Conservation (phyloP, 2,113 vertebrate species). For the Morone chrysops region DNA sequence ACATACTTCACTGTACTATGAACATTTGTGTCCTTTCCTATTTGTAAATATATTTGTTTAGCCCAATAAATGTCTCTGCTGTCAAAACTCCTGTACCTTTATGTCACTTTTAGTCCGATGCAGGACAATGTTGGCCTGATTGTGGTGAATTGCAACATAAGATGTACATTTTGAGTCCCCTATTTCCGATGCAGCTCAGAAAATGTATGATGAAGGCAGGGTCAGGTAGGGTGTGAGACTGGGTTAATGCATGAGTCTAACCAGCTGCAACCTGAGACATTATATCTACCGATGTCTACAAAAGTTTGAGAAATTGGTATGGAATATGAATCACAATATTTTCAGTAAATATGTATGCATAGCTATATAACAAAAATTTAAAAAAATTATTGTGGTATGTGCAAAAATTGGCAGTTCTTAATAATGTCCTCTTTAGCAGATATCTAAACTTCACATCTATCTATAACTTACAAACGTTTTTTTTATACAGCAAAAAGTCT, state of each 20-base stretch:
- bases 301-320: no score
- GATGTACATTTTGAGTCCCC: background rate
- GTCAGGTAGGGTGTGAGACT: background rate
- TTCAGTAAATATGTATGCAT: no score
- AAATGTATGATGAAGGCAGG: background rate
- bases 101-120: conserved; percentile 14
- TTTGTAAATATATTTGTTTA: conserved; percentile 62
- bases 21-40: conserved; percentile 48
- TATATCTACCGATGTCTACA: no score
- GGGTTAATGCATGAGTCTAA: background rate
- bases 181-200: conserved; percentile 17
- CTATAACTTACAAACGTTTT: no score
- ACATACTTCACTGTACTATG: conserved; percentile 7
- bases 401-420: no score
- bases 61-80: conserved; percentile 28
- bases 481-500: no score
- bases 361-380: no score
- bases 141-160: background rate
- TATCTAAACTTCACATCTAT: no score
- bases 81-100: conserved; percentile 51
- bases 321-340: no score
- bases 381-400: no score
- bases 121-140: background rate
- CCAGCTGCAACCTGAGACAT: background rate
- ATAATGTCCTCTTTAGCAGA: no score